Base-by-base conservation (phyloP, 2,113 vertebrate species). In the Phyllopteryx taeniolatus region DNA sequence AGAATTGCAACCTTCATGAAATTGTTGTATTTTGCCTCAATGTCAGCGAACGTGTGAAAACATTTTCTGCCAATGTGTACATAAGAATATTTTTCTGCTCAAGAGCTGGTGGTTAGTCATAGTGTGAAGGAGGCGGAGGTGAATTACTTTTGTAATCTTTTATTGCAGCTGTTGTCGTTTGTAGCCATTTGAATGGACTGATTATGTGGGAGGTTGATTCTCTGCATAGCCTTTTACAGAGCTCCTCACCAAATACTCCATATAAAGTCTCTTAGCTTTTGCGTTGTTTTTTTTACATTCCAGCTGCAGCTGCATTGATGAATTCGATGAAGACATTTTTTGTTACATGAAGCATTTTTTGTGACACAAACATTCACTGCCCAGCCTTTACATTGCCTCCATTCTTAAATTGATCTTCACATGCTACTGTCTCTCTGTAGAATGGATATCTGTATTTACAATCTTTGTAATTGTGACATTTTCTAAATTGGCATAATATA, bases 141-240 rank as follows among this genome's bases (percentile, higher is more conserved):
- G 85, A 88, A 90, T 89, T 73, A 82, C 69, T 83, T 70, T 73
- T 77, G 77, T 86, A 84, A 81, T 84, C 71, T 75, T 77, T 77
- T 54, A 35, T 53, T 85, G 81, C 74, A 79, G 84, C 77, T 83
- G 62, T 73, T 86, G 79, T 73, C 74, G 66, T 67, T 72, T 64
- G 81, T 46, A 33, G 78, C 74, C 77, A 75, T 78, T 78, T 82
- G 39, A 75, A 64, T 76, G 73, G 77, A 81, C 74, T 69, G 61
- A 62, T 15, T 35, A 54, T 65, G 73, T 78, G 70, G 76, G 75
- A 76, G 61, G 74, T 60, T 72, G 27, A 8, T 22, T 78, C 81
- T 39, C 69, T 68, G 56, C 74, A 77, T 60, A 46, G 35, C 68
- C 63, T 64, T 15, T 67, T 7, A 33, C 47, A 42, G 15, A n/a